These are phyloP conservation scores for Dasyurus viverrinus DNA, from an alignment of 2,113 vertebrate species.

Conservation along the genomic window DNA sequence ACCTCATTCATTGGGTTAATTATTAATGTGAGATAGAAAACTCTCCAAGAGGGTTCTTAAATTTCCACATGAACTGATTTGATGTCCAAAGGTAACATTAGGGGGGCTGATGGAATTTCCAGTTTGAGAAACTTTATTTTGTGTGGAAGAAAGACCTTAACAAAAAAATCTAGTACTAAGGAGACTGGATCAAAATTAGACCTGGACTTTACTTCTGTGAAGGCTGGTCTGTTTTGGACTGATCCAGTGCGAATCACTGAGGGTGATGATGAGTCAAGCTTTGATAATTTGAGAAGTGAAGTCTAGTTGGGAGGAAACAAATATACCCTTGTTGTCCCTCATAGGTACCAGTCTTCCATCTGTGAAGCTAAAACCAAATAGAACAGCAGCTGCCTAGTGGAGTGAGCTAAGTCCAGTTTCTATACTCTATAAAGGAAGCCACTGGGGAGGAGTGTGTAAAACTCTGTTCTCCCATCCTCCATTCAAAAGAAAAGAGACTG, in stretches of 20 bases:
- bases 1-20: slow-evolving; percentile 48
- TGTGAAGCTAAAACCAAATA: neutral
- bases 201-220: neutral
- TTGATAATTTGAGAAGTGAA: neutral
- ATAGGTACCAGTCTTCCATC: neutral
- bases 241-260: too few species aligned
- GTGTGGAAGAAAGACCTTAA: neutral
- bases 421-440: neutral
- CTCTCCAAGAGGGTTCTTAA: slow-evolving; percentile 10
- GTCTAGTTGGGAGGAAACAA: neutral
- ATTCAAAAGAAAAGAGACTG: too few species aligned
- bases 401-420: neutral
- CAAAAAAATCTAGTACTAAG: neutral
- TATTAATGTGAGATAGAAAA: slow-evolving; percentile 33
- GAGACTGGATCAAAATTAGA: slow-evolving; percentile 5
- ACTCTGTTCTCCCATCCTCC: too few species aligned
- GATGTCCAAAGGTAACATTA: neutral
- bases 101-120: neutral
- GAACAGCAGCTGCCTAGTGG: neutral
- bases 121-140: slow-evolving; percentile 7
- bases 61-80: slow-evolving; percentile 22
- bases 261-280: neutral
- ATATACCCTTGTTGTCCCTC: neutral
- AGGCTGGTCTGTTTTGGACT: neutral
- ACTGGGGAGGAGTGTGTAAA: too few species aligned